These are phyloP conservation scores for Fregetta grallaria DNA, from an alignment of 2,113 vertebrate genomes.

Conservation along the genomic window DNA sequence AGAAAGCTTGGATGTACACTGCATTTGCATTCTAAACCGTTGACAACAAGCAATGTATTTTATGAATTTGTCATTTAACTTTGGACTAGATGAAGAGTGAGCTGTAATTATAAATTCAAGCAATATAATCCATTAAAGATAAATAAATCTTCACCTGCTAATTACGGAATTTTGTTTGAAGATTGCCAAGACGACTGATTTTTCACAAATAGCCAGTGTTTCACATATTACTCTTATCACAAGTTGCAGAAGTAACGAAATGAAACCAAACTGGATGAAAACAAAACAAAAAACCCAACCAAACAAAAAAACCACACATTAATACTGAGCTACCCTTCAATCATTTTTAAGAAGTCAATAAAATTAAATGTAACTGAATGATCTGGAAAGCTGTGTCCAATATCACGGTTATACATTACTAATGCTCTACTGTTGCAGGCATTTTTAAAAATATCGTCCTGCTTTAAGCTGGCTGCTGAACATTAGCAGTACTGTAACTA, in stretches of 20 bases:
- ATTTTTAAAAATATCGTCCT: background rate
- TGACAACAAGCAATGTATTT: background rate
- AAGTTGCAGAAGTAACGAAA: background rate
- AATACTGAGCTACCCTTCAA: background rate
- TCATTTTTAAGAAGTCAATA: background rate
- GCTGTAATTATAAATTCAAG: background rate
- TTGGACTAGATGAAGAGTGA: background rate
- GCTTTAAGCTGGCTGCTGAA: background rate
- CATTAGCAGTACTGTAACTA: background rate
- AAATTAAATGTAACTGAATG: background rate
- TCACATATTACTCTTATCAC: background rate
- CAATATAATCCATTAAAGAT: background rate
- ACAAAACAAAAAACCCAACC: background rate
- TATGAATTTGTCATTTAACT: background rate
- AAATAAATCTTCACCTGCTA: background rate
- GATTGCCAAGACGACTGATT: background rate
- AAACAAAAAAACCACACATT: background rate
- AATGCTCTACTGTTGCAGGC: background rate
- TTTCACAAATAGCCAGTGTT: background rate
- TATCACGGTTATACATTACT: background rate
- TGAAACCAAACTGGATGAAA: background rate
- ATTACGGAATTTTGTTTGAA: background rate
- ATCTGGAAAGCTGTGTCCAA: background rate
- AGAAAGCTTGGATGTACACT: background rate
- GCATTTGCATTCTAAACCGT: background rate